These are phyloP conservation scores for Pollachius pollachius DNA, from an alignment of 2,113 vertebrate species.

Conservation along the genomic window DNA sequence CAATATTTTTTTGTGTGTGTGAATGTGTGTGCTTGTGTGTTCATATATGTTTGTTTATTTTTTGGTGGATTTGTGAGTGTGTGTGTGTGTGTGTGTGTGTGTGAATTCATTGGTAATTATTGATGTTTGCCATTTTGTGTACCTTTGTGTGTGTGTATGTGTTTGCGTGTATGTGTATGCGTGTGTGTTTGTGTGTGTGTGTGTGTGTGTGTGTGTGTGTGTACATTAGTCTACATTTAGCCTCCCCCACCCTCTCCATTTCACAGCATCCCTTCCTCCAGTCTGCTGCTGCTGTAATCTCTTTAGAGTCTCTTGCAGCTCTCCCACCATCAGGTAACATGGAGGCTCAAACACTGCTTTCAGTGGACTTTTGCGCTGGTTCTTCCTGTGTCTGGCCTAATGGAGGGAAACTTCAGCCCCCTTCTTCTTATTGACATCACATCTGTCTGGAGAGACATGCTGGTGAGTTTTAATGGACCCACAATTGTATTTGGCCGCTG, in stretches of 20 bases:
- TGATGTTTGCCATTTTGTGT: too few relatives aligned
- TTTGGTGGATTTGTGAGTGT: neutral
- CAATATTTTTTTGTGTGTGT: neutral
- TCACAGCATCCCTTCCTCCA: neutral
- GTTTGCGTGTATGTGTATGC: neutral
- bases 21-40: neutral
- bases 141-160: neutral
- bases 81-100: neutral
- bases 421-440: neutral
- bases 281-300: slow-evolving; percentile 61
- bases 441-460: slow-evolving; percentile 14
- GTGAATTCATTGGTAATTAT: neutral
- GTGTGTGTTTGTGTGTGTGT: too few relatives aligned
- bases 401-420: slow-evolving; percentile 14
- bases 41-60: too few relatives aligned
- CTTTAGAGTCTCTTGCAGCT: slow-evolving; percentile 64
- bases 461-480: slow-evolving; percentile 2
- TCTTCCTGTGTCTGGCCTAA: slow-evolving; percentile 29
- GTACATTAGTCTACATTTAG: too few relatives aligned
- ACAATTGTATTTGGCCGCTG: slow-evolving; percentile 7
- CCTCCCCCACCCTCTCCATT: too few relatives aligned
- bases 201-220: too few relatives aligned
- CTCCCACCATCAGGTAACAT: slow-evolving; percentile 61
- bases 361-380: slow-evolving; percentile 26
- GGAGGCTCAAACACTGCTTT: slow-evolving; percentile 25